Conservation (phyloP, 2,797 vertebrate genomes). For the Anomalospiza imberbis region DNA sequence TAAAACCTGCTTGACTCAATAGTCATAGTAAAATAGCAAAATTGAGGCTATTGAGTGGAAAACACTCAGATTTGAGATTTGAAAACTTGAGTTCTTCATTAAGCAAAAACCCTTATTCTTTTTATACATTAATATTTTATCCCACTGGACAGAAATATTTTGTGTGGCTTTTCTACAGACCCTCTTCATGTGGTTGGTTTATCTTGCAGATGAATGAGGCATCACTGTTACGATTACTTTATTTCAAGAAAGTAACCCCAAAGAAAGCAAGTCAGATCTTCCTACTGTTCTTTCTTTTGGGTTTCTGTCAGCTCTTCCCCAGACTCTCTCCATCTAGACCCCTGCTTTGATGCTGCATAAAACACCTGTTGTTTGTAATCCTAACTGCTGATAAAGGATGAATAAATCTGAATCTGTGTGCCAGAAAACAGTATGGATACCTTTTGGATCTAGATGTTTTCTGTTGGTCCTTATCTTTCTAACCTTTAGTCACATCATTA, state of each 20-base stretch:
- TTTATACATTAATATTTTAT: neutral
- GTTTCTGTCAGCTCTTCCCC: neutral
- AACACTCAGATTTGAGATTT: neutral
- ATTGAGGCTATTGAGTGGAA: neutral
- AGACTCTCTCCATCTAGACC: neutral
- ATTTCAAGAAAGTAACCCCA: neutral
- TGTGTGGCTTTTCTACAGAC: neutral
- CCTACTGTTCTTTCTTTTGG: neutral
- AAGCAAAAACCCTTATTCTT: neutral
- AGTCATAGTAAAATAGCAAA: neutral
- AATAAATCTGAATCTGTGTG: neutral
- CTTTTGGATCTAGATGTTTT: neutral
- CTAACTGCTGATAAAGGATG: neutral
- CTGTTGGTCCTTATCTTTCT: neutral
- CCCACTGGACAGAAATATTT: neutral
- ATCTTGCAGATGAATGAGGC: neutral
- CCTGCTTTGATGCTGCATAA: neutral
- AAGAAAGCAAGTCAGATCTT: neutral
- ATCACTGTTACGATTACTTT: neutral
- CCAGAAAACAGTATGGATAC: neutral
- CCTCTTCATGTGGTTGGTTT: neutral
- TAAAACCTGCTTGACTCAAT: neutral
- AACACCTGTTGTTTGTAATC: neutral
- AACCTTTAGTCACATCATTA: neutral
- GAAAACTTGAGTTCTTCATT: conserved; percentile 14